Conservation (phyloP, 2,888 invertebrate genomes). For the Eudasyphora cyanicolor region DNA sequence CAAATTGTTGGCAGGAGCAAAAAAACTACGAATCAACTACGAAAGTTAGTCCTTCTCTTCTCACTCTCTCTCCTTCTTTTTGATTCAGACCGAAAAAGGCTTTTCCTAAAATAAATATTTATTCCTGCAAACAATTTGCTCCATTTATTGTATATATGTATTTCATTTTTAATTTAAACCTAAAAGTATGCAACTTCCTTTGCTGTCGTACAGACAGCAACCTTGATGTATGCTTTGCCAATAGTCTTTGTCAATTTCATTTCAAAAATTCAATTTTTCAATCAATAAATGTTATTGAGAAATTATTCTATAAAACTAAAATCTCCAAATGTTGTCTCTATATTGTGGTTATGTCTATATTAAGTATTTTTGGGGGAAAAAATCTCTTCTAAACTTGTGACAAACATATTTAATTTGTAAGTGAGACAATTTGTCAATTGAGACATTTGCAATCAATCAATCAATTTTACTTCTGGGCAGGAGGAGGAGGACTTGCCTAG, state of each 20-base stretch:
- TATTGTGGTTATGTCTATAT: too few relatives aligned
- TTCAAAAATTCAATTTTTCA: neutral
- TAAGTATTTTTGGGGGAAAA: too few relatives aligned
- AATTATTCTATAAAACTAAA: neutral
- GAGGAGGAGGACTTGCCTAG: too few relatives aligned
- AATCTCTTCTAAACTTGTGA: too few relatives aligned
- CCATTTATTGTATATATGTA: neutral
- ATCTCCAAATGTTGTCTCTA: neutral
- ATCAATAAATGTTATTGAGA: neutral
- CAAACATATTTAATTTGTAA: neutral
- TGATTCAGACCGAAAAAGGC: neutral
- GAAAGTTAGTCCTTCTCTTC: neutral
- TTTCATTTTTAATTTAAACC: neutral
- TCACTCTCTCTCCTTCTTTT: neutral
- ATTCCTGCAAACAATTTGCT: neutral
- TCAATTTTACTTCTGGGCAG: too few relatives aligned
- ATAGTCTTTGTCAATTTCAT: neutral
- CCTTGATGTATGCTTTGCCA: too few relatives aligned
- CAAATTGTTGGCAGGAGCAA: neutral
- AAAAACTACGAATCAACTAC: neutral
- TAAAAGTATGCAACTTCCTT: neutral
- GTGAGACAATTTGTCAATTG: conserved; percentile 1
- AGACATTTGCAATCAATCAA: too few relatives aligned
- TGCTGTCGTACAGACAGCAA: neutral
- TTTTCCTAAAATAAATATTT: neutral